A percentile compares a stretch with the other conserved stretches of the same genome.
phyloP scores from a whole-genome alignment of 2,797 vertebrate genomes.

The Muscicapa comitata region DNA sequence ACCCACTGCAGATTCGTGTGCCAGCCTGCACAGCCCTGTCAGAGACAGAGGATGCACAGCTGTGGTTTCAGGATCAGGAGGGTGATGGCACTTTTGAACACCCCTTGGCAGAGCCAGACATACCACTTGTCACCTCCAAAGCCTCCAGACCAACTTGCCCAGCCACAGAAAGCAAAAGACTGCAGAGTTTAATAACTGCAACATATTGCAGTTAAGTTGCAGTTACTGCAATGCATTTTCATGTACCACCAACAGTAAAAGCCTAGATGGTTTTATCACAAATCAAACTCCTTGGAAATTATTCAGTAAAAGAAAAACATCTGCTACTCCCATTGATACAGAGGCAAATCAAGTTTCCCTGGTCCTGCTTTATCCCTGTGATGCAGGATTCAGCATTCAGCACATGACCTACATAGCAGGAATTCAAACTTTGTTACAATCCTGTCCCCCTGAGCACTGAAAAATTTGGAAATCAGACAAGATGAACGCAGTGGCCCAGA shows the following conservation, averaged over 20 bases:
- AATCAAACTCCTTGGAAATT: background rate
- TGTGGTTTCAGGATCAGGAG: rapidly evolving
- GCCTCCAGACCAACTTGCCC: background rate
- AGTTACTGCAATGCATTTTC: background rate
- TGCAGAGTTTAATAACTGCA: background rate
- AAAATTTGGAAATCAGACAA: constrained; percentile 50
- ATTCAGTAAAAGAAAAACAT: background rate
- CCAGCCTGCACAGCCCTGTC: background rate
- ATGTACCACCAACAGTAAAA: background rate
- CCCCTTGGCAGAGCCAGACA: background rate
- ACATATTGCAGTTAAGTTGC: background rate
- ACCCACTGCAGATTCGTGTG: background rate
- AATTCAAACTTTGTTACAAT: background rate
- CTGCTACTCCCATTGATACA: background rate
- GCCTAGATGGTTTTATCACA: background rate
- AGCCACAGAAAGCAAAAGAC: background rate
- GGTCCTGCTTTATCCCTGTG: background rate
- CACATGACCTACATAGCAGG: constrained; percentile 31
- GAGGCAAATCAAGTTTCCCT: background rate
- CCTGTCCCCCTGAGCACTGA: constrained; percentile 28
- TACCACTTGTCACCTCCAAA: background rate
- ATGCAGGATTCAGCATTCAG: background rate
- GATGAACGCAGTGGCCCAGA: background rate
- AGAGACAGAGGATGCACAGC: background rate
- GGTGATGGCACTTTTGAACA: background rate